These are phyloP conservation scores for Cetoscarus ocellatus DNA, from an alignment of 2,797 vertebrate genomes.

Conservation along the genomic window DNA sequence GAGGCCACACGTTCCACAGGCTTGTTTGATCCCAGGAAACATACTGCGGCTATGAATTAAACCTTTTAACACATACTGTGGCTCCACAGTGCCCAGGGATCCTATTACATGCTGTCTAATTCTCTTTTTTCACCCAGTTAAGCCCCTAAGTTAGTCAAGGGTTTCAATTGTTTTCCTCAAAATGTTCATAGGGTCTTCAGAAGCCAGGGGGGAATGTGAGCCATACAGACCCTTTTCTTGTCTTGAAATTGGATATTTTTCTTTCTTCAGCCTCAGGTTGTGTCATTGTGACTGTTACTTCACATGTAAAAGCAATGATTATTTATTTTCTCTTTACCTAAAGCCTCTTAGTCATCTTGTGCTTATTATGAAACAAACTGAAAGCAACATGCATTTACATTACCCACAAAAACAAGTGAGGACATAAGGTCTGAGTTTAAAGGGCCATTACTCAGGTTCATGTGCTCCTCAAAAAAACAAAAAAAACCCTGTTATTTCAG, in stretches of 20 bases:
- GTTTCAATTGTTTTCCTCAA: conserved; percentile 6
- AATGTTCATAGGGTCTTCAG: not conserved
- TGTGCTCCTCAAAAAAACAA: no score
- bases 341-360: no score
- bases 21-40: conserved; percentile 35
- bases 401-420: no score
- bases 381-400: no score
- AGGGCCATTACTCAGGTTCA: no score
- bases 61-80: not conserved
- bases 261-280: not conserved
- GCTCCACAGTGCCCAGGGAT: not conserved
- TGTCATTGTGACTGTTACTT: not conserved
- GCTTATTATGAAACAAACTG: no score
- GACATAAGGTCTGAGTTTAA: no score
- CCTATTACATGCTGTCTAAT: conserved; percentile 8
- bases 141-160: not conserved
- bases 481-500: no score
- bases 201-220: not conserved
- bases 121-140: conserved; percentile 14
- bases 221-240: not conserved
- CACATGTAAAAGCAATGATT: not conserved
- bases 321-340: not conserved
- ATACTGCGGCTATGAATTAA: conserved; percentile 12
- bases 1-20: conserved; percentile 30
- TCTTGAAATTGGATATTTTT: not conserved